Evolutionary conservation across 1,140 invertebrate species (phyloP), one percentile per base, ranked within the genome.

Genomic region (Drosophila miranda): DNA sequence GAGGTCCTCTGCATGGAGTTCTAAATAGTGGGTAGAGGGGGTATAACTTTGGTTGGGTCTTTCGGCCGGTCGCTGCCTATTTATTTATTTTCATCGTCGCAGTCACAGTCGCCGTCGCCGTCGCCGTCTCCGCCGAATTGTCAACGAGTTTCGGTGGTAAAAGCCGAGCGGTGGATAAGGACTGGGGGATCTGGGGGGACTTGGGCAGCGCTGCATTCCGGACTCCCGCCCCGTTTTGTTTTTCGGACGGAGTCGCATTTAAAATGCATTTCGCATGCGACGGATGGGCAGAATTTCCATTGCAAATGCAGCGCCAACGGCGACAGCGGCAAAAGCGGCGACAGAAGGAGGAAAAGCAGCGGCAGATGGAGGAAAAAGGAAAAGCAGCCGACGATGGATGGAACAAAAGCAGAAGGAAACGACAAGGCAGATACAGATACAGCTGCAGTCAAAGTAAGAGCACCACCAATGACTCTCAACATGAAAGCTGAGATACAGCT

Each of bases 201-300:
- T 26, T 43, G 51, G 9, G 16, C 7, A 21, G 43, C 19, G 50
- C 16, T 67, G 28, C 56, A 49, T 55, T 46, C 46, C 16, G 44
- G 7, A 46, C 6, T 19, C 6, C 44, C 44, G 14, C n/a, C 16
- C 50, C 56, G 53, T 48, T 44, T 42, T 71, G 77, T 59, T 75
- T 81, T 72, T 76, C 55, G 72, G 43, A 52, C 52, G 70, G 66
- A 68, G 34, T 81, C 77, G 63, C 81, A 77, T 86, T 86, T 84
- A 86, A 84, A 83, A 83, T 83, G 80, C 79, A 83, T 83, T 83
- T 83, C 80, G 80, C 75, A 76, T 84, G 80, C 80, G 63, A 76
- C 46, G 80, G 56, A 54, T 45, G 67, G 44, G 50, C 28, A 34
- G 46, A 68, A 84, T 84, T 86, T 86, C 81, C 82, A 86, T 86